These are phyloP conservation scores for Phoeniculus purpureus DNA, from an alignment of 2,797 vertebrate species.

Conservation along the genomic window DNA sequence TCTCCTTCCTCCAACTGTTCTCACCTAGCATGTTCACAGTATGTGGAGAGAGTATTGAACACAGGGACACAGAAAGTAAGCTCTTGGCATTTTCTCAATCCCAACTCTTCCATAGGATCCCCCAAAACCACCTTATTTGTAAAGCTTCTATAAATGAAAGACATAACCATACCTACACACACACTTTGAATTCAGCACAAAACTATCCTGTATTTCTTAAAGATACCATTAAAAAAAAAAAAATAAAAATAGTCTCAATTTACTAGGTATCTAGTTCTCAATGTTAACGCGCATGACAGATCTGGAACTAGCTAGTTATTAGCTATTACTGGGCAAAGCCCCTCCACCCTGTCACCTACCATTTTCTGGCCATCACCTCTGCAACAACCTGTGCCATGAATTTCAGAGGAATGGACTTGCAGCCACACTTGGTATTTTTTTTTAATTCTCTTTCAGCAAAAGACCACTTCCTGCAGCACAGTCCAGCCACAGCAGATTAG, in stretches of 20 bases:
- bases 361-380: neutral
- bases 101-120: neutral
- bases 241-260: neutral
- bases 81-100: neutral
- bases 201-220: neutral
- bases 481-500: neutral
- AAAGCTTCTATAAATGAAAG: neutral
- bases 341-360: neutral
- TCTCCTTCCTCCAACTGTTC: neutral
- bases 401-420: neutral
- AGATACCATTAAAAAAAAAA: neutral
- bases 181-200: neutral
- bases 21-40: neutral
- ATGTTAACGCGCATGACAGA: neutral
- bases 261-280: neutral
- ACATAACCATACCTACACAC: neutral
- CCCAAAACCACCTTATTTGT: neutral
- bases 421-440: neutral
- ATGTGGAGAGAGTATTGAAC: neutral
- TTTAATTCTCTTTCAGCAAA: neutral
- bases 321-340: neutral
- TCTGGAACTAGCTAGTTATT: neutral
- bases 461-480: neutral
- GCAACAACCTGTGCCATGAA: neutral
- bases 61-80: neutral